Conservation (phyloP, 2,888 invertebrate genomes). For the Orgyia antiqua region DNA sequence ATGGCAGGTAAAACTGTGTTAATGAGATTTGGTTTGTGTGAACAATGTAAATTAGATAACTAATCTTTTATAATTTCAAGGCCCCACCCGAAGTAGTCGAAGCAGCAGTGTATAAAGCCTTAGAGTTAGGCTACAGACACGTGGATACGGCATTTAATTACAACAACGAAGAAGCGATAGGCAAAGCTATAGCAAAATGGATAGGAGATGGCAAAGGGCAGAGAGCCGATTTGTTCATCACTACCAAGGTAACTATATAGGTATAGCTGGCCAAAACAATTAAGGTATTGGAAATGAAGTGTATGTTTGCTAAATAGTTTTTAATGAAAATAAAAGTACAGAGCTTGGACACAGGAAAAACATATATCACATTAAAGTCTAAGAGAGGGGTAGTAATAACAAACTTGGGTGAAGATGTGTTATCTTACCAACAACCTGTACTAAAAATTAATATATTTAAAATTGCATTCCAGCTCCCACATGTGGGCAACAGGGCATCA, state of each 20-base stretch:
- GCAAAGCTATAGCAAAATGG: slow-evolving; percentile 82
- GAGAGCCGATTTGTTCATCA: slow-evolving; percentile 86
- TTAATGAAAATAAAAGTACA: too few species aligned
- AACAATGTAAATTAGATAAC: not conserved
- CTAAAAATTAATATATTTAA: too few species aligned
- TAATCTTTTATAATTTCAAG: slow-evolving; percentile 37
- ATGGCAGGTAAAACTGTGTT: slow-evolving; percentile 78
- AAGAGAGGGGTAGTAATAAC: too few species aligned
- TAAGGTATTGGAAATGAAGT: too few species aligned
- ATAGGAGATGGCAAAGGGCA: slow-evolving; percentile 79
- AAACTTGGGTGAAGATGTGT: too few species aligned
- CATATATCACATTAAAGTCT: too few species aligned
- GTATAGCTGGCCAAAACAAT: too few species aligned
- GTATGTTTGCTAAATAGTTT: too few species aligned
- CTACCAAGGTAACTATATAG: slow-evolving; percentile 92
- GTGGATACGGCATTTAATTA: slow-evolving; percentile 90
- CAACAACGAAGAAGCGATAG: slow-evolving; percentile 87
- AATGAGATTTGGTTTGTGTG: not conserved
- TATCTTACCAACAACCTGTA: too few species aligned
- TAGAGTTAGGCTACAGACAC: slow-evolving; percentile 85
- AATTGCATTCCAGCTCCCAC: slow-evolving; percentile 77
- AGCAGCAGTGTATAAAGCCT: slow-evolving; percentile 79
- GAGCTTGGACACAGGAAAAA: too few species aligned
- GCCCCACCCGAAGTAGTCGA: slow-evolving; percentile 82
- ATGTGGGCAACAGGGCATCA: slow-evolving; percentile 81